phyloP scores from a whole-genome alignment of 2,113 vertebrate genomes.

The Atlantisia rogersi region DNA sequence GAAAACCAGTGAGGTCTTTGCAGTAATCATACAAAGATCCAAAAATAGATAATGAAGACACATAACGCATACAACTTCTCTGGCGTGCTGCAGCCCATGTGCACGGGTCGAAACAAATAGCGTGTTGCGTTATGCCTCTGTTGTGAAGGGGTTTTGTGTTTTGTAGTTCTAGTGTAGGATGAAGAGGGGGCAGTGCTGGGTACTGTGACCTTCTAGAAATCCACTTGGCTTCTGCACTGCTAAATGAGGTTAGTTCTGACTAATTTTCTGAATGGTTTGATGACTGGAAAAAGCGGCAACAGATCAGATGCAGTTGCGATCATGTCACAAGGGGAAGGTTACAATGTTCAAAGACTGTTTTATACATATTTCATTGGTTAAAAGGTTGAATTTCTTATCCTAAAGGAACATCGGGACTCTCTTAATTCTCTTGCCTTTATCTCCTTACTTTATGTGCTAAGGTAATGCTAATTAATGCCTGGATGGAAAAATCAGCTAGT shows the following conservation, averaged over 20 bases:
- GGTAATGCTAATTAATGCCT: slow-evolving; percentile 61
- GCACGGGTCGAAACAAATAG: background rate
- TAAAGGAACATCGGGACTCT: slow-evolving; percentile 52
- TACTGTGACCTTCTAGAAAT: background rate
- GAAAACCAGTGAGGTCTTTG: slow-evolving; percentile 43
- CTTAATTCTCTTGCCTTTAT: slow-evolving; percentile 44
- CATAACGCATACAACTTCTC: background rate
- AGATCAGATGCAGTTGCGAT: slow-evolving; percentile 2
- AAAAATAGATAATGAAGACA: slow-evolving; percentile 44
- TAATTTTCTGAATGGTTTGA: slow-evolving; percentile 40
- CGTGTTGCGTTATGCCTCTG: background rate
- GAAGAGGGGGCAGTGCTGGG: background rate
- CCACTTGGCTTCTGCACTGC: background rate
- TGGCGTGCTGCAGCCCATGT: background rate
- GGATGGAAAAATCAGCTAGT: slow-evolving; percentile 52
- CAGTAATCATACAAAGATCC: slow-evolving; percentile 41
- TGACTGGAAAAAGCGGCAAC: slow-evolving; percentile 42
- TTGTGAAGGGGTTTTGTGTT: background rate
- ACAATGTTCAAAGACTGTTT: slow-evolving; percentile 48
- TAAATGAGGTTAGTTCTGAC: background rate
- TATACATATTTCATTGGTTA: slow-evolving; percentile 66
- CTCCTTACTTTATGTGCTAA: slow-evolving; percentile 48
- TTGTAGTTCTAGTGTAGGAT: background rate
- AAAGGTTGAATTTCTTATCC: slow-evolving; percentile 68
- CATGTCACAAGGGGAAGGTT: background rate